Evolutionary conservation across 2,797 vertebrate genomes (phyloP).

Genomic region (Phrynocephalus forsythii): DNA sequence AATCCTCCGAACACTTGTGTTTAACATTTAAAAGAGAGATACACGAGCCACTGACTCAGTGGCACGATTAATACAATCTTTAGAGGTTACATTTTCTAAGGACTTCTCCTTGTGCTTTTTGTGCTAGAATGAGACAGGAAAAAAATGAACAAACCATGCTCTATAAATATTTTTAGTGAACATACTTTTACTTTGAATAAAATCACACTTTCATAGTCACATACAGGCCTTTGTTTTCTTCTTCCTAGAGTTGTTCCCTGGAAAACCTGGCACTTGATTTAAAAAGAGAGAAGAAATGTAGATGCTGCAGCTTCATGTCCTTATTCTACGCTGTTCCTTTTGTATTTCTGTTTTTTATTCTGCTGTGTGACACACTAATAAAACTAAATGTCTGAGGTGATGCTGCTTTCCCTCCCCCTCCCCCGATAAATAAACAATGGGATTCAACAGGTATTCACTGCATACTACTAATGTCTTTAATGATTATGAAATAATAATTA

Average conservation of each 20-base stretch:
- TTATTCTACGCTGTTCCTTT: background rate
- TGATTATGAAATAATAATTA: background rate
- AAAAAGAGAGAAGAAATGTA: background rate
- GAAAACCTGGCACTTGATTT: background rate
- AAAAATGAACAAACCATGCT: background rate
- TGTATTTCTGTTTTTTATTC: too few relatives aligned
- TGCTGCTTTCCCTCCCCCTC: background rate
- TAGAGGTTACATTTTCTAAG: background rate
- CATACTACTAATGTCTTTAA: background rate
- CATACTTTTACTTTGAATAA: background rate
- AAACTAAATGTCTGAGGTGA: background rate
- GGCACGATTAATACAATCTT: background rate
- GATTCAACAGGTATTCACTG: background rate
- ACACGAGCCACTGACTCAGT: too few relatives aligned
- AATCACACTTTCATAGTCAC: background rate
- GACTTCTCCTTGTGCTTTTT: too few relatives aligned
- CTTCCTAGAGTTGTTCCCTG: background rate
- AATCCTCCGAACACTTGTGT: too few relatives aligned
- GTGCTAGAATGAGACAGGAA: too few relatives aligned
- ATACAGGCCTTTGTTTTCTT: background rate
- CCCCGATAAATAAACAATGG: background rate
- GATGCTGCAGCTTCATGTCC: background rate
- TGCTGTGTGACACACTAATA: too few relatives aligned
- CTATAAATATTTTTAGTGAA: background rate
- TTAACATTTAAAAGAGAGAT: too few relatives aligned